Evolutionary conservation across 2,797 vertebrate genomes (phyloP).

Genomic region (Lepus townsendii): DNA sequence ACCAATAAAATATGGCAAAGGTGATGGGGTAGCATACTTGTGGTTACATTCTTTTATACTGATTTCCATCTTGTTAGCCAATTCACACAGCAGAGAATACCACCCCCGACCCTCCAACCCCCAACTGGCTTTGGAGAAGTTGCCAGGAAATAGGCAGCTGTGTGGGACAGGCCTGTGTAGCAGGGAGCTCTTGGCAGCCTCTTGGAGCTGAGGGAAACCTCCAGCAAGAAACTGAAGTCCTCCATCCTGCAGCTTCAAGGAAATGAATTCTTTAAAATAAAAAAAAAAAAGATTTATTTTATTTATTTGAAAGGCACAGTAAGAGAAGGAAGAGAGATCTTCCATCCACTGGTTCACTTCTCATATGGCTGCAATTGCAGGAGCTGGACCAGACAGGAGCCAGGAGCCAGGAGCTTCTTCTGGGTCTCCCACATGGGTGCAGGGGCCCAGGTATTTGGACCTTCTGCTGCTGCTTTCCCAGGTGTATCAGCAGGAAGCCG

Average conservation of each 20-base stretch:
- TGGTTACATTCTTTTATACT: background rate
- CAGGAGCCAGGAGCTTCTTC: too few species aligned
- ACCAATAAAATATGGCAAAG: background rate
- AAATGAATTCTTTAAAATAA: background rate
- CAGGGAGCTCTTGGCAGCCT: background rate
- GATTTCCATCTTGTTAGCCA: background rate
- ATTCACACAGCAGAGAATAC: background rate
- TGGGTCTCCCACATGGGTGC: too few species aligned
- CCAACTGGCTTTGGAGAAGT: background rate
- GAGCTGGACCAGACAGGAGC: too few species aligned
- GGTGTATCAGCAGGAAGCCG: too few species aligned
- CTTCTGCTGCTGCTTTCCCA: too few species aligned
- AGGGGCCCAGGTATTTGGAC: too few species aligned
- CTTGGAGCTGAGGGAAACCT: background rate
- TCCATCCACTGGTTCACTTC: too few species aligned
- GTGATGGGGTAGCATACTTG: background rate
- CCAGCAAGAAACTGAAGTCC: background rate
- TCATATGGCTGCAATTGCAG: too few species aligned
- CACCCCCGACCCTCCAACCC: too few species aligned
- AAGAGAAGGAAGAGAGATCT: too few species aligned
- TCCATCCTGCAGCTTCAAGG: constrained; percentile 14
- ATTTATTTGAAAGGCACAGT: too few species aligned
- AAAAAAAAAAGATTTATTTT: too few species aligned
- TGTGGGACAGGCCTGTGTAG: background rate
- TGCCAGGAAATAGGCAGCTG: background rate